A percentile compares a stretch with the other conserved stretches of the same genome.
Conservation (phyloP, 2,888 invertebrate genomes). For the Troglohyphantes excavatus region DNA sequence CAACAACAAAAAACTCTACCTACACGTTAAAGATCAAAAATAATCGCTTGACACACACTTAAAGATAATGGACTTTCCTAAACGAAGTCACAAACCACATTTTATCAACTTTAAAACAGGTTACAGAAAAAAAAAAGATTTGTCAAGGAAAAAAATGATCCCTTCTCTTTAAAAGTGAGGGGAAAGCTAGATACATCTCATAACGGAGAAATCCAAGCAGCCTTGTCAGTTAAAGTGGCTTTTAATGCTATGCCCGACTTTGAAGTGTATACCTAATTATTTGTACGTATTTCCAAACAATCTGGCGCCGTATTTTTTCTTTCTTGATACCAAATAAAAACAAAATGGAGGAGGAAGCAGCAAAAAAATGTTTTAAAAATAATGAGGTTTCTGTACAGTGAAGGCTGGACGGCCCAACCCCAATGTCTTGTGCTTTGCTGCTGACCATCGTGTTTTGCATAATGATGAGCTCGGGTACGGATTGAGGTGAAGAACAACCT, state of each 20-base stretch:
- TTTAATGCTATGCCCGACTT: conserved; percentile 21
- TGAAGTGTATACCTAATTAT: conserved; percentile 58
- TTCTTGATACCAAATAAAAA: conserved; percentile 20
- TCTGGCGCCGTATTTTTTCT: conserved; percentile 38
- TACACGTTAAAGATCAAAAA: background rate
- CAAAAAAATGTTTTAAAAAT: conserved; percentile 59
- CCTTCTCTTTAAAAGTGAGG: background rate
- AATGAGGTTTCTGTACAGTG: conserved; percentile 68
- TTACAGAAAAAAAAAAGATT: background rate
- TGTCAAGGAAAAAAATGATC: conserved; percentile 26
- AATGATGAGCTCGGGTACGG: conserved; percentile 37
- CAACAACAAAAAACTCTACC: background rate
- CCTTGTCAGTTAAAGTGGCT: conserved; percentile 27
- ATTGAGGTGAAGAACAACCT: background rate
- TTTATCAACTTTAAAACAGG: conserved; percentile 28
- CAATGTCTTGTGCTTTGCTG: background rate
- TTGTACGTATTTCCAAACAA: conserved; percentile 18
- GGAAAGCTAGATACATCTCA: conserved; percentile 10
- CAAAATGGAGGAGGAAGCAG: background rate
- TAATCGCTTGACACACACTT: background rate
- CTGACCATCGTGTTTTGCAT: conserved; percentile 67
- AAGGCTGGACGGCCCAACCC: conserved; percentile 69
- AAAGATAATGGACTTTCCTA: conserved; percentile 24
- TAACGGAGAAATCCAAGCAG: background rate
- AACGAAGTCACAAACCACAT: background rate